Percentiles rank a stretch among this genome's conserved stretches.
Evolutionary conservation across 1,140 invertebrate genomes (phyloP).

Genomic region (Brachionus sp.): DNA sequence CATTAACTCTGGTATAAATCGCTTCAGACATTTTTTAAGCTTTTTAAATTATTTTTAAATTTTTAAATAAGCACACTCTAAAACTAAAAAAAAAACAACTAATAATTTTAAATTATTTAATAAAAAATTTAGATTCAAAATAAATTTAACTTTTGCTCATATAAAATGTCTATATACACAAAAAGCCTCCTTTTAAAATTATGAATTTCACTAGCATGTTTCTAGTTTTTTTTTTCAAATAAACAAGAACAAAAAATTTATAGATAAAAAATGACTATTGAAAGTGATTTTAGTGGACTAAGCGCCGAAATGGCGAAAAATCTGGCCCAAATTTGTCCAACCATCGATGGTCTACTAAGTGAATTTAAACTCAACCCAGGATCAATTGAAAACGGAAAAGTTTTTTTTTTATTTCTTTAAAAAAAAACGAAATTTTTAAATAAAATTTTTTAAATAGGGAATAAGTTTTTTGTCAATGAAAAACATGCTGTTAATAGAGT

Average conservation of each 20-base stretch:
- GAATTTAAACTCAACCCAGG: background rate
- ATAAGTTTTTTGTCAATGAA: constrained; percentile 43
- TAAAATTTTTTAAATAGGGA: background rate
- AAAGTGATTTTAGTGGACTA: constrained; percentile 9
- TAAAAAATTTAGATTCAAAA: background rate
- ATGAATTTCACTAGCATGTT: background rate
- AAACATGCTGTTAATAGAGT: constrained; percentile 25
- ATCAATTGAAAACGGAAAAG: constrained; percentile 9
- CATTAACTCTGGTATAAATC: constrained; percentile 13
- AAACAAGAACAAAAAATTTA: background rate
- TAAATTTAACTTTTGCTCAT: background rate
- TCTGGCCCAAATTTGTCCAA: background rate
- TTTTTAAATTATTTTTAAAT: background rate
- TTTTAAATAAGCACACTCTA: constrained; percentile 17
- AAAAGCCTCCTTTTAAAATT: background rate
- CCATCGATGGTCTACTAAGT: background rate
- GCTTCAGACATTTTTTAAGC: constrained; percentile 38
- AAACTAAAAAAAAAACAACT: background rate
- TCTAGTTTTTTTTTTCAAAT: background rate
- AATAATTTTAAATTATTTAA: background rate
- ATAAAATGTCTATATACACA: background rate
- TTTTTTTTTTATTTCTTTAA: background rate
- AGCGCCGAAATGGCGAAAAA: background rate
- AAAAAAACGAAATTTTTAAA: background rate
- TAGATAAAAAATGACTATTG: background rate